Evolutionary conservation across 2,113 vertebrate genomes (phyloP), one percentile per base, ranked within the genome.

Genomic region (Orthonyx spaldingii): DNA sequence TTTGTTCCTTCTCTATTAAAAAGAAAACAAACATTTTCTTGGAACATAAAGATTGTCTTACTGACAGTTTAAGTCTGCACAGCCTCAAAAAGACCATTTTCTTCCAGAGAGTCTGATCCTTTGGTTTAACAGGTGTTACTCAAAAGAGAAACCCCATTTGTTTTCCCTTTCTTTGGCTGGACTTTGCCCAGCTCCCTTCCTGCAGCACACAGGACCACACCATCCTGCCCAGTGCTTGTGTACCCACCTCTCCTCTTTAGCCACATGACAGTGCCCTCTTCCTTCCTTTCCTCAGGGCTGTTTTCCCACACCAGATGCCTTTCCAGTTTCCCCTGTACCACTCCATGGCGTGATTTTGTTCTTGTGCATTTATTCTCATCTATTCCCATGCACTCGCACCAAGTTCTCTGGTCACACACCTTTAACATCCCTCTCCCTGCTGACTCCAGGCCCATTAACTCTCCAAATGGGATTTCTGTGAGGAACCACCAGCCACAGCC

Each of bases 321-420:
- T 27, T 24, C 18, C 27, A 42, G 35, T 9, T 24, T 53, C 52
- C 39, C 2, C 53, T 22, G n/a, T 13, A 9, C 23, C 22, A 8
- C 30, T 44, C 52, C 46, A 47, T 0, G 1, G 56, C 28, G 44
- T 0, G 1, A 41, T 13, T 59, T 84, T 46, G 4, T 13, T 46
- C 47, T 33, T 5, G 4, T 1, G 1, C 35, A 9, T 65, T 89
- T 68, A 22, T 55, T 53, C 49, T 19, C 6, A 30, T 78, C 59
- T 50, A 1, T 17, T 77, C 53, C 53, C 18, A 13, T 1, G 2
- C 17, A 17, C 9, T 8, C 35, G 33, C 49, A 12, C 9, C n/a
- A 3, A 0, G 1, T 32, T 64, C 72, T 26, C 35, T 3, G 41
- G 19, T 33, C 53, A 8, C 68, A 22, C 6, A 0, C n/a, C n/a